Percentiles rank a stretch among this genome's conserved stretches.
Evolutionary conservation across 2,888 invertebrate genomes (phyloP).

Genomic region (Leucophenga maculata): DNA sequence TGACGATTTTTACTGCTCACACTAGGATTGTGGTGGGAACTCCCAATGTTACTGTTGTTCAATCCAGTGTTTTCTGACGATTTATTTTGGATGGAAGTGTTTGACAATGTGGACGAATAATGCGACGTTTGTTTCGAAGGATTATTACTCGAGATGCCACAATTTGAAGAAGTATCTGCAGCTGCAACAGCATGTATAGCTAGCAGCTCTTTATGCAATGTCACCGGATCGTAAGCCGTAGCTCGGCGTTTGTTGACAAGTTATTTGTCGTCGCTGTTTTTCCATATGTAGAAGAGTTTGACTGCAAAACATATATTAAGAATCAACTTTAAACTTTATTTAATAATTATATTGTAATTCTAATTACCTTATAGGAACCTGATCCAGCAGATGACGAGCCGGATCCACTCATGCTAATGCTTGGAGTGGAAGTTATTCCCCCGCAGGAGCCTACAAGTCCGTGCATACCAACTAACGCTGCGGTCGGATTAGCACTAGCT

Average conservation of each 20-base stretch:
- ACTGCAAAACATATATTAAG: conserved; percentile 41
- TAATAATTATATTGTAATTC: too few relatives aligned
- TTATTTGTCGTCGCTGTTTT: conserved; percentile 67
- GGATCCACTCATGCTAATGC: conserved; percentile 54
- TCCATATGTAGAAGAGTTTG: conserved; percentile 68
- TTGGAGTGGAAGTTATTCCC: conserved; percentile 64
- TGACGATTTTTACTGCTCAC: too few relatives aligned
- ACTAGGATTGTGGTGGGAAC: conserved; percentile 77
- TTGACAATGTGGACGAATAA: conserved; percentile 49
- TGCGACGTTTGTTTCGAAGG: conserved; percentile 53
- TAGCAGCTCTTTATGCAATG: conserved; percentile 71
- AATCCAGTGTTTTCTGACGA: conserved; percentile 33
- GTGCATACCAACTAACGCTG: conserved; percentile 67
- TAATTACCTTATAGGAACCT: conserved; percentile 65
- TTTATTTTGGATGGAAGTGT: conserved; percentile 46
- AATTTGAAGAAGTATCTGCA: conserved; percentile 62
- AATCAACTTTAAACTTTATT: conserved; percentile 74
- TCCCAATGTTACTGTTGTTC: conserved; percentile 44
- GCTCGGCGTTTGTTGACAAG: conserved; percentile 63
- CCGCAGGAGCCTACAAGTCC: too few relatives aligned
- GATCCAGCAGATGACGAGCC: conserved; percentile 52
- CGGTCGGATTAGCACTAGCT: conserved; percentile 63
- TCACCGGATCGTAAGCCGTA: conserved; percentile 72
- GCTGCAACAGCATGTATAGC: conserved; percentile 73
- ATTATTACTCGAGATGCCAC: conserved; percentile 49